A percentile compares a stretch with the other conserved stretches of the same genome.
phyloP scores from a whole-genome alignment of 2,888 invertebrate species.

The Leptinotarsa rubiginosa region DNA sequence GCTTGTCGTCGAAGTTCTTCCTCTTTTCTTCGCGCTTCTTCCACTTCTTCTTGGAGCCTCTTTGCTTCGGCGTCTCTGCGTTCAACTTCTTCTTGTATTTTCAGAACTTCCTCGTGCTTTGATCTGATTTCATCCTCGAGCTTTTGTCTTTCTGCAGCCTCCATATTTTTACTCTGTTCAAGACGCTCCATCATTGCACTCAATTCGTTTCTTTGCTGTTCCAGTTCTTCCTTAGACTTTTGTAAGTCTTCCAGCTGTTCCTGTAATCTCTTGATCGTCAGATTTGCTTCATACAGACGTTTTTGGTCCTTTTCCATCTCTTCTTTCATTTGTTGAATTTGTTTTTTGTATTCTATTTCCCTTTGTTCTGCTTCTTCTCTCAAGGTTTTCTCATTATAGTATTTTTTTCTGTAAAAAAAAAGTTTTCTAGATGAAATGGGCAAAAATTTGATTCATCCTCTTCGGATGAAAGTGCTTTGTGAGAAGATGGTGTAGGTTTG shows the following conservation, averaged over 20 bases:
- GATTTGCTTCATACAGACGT: constrained; percentile 81
- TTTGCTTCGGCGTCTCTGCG: constrained; percentile 55
- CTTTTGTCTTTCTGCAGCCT: constrained; percentile 83
- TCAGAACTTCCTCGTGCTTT: constrained; percentile 74
- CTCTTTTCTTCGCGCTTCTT: constrained; percentile 45
- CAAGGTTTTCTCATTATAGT: constrained; percentile 90
- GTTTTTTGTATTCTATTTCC: constrained; percentile 94
- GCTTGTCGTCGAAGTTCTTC: constrained; percentile 45
- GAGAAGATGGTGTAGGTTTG: too few relatives aligned
- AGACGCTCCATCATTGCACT: constrained; percentile 90
- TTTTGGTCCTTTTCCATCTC: constrained; percentile 89
- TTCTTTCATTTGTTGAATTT: constrained; percentile 88
- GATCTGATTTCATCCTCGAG: constrained; percentile 87
- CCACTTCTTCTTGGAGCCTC: constrained; percentile 48
- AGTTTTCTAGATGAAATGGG: too few relatives aligned
- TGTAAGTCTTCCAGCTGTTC: constrained; percentile 90
- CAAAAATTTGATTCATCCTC: too few relatives aligned
- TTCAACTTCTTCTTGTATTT: constrained; percentile 62
- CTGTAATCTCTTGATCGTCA: constrained; percentile 85
- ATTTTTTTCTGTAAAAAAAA: constrained; percentile 76
- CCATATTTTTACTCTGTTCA: constrained; percentile 91
- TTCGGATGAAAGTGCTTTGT: too few relatives aligned
- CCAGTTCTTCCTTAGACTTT: constrained; percentile 88
- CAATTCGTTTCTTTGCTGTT: constrained; percentile 85
- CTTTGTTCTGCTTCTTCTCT: constrained; percentile 95